These are phyloP conservation scores for Zoanthus solanderi DNA, from an alignment of 92 coral and sea anemone species.

Conservation along the genomic window DNA sequence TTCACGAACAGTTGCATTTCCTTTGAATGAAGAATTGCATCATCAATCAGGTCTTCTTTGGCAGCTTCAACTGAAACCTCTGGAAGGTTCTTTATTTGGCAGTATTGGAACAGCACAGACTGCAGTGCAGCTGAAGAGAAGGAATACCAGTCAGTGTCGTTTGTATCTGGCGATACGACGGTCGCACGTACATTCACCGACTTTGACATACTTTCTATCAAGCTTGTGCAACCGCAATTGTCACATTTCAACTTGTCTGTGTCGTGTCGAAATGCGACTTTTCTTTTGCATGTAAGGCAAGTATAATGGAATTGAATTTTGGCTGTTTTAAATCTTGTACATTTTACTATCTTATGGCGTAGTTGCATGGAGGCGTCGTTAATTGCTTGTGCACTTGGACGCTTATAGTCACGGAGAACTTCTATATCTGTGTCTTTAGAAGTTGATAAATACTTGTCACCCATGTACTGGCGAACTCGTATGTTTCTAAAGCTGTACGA, in stretches of 20 bases:
- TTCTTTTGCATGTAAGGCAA: constrained; percentile 27
- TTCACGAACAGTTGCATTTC: constrained; percentile 41
- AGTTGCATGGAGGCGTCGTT: constrained; percentile 30
- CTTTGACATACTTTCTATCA: constrained; percentile 26
- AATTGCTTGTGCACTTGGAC: constrained; percentile 21
- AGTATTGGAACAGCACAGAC: constrained; percentile 28
- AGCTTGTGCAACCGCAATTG: constrained; percentile 29
- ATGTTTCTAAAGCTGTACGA: constrained; percentile 4
- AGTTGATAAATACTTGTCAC: background rate
- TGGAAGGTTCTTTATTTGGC: constrained; percentile 30
- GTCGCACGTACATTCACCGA: constrained; percentile 26
- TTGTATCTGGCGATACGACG: constrained; percentile 29
- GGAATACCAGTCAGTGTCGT: constrained; percentile 29
- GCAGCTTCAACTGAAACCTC: constrained; percentile 30
- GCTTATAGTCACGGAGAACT: constrained; percentile 12
- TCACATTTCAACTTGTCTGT: constrained; percentile 27
- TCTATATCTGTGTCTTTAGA: background rate
- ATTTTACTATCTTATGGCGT: constrained; percentile 26
- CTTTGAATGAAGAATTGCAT: constrained; percentile 40
- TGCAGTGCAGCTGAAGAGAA: constrained; percentile 29
- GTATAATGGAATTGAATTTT: constrained; percentile 25
- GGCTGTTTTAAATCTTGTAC: constrained; percentile 27
- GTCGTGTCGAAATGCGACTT: constrained; percentile 29
- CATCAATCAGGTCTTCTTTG: constrained; percentile 31
- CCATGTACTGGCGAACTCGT: background rate